Evolutionary conservation across 2,113 vertebrate genomes (phyloP).

Genomic region (Pyrgilauda ruficollis): DNA sequence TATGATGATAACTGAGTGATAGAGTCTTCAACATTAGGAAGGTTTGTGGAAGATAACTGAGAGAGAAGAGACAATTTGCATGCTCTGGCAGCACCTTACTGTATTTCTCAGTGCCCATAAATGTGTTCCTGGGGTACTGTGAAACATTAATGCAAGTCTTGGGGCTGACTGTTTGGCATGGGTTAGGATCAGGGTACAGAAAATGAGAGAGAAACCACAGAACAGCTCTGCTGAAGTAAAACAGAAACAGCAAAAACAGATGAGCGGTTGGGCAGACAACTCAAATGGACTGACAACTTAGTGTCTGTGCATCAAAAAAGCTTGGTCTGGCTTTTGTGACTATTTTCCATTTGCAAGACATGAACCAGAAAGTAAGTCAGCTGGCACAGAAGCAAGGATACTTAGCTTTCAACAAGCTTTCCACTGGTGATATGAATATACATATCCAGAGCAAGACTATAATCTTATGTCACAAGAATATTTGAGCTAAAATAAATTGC

Average conservation of each 20-base stretch:
- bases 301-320: background rate
- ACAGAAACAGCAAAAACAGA: background rate
- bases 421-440: conserved; percentile 21
- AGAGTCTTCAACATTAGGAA: background rate
- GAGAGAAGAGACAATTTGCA: background rate
- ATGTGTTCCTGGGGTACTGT: background rate
- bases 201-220: background rate
- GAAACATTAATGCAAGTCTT: background rate
- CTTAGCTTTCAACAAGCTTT: background rate
- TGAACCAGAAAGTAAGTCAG: conserved; percentile 1
- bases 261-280: background rate
- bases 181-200: background rate
- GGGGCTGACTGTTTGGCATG: background rate
- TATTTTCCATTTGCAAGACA: background rate
- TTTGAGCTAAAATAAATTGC: conserved; percentile 58
- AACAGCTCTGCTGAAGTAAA: background rate
- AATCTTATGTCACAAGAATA: conserved; percentile 21
- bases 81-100: background rate
- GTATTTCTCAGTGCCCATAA: background rate
- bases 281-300: accelerated
- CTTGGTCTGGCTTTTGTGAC: background rate
- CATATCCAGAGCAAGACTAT: conserved; percentile 12
- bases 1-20: background rate
- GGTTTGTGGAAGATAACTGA: background rate
- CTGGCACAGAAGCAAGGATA: background rate